Evolutionary conservation across 2,888 invertebrate genomes (phyloP), one percentile per base, ranked within the genome.

Genomic region (Listrodromus nycthemerus): DNA sequence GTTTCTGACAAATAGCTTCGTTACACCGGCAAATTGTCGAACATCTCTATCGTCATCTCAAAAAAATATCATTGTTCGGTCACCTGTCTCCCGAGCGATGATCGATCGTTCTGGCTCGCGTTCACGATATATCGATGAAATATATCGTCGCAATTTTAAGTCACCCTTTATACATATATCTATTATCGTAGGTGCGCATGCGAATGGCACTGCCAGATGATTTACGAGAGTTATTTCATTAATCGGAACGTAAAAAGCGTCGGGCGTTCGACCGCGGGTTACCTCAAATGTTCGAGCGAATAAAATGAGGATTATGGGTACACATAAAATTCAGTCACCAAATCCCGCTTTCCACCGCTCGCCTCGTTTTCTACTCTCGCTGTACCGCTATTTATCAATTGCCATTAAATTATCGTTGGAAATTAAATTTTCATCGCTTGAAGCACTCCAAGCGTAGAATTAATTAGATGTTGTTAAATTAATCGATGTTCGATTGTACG

Each of bases 221-320:
- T 75, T 81, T 55, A 65, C 30, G 75, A 30, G 48, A 70, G 70
- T 81, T 70, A 70, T 45, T 75, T 81, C 30, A 76, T 75, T 65
- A 81, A 50, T 16, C 13, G 10, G 21, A 45, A 41, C 13, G 41
- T 58, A 37, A 45, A 82, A 82, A 77, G 58, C 8, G 48, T 30
- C 5, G 30, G 37, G 33, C n/a, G 8, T 69, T 50, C 13, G 4
- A 50, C 50, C 33, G 24, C 10, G 55, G 21, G 16, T 24, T 41
- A 8, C 37, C 27, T 7, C 24, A 30, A 41, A 30, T 66, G 37
- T 70, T 63, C 71, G 16, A 33, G 27, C 65, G n/a, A 27, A 27
- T 24, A 55, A 37, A 70, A 63, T 30, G 41, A 55, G 48, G 10
- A 48, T 65, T 66, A 76, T 71, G 66, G 65, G 5, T 65, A 37